Evolutionary conservation across 2,113 vertebrate genomes (phyloP).

Genomic region (Boulengeromyrus knoepffleri): DNA sequence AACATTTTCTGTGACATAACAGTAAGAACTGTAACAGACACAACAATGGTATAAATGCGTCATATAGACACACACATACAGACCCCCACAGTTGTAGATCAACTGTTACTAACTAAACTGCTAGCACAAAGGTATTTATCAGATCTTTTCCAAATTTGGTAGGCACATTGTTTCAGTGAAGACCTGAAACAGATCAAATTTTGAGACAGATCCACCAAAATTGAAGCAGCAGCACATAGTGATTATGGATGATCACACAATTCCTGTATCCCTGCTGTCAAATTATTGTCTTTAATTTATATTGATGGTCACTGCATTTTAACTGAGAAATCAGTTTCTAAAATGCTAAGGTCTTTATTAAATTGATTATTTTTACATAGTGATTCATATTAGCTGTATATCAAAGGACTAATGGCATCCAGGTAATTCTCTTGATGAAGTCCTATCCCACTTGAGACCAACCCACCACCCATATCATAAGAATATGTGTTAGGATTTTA

Average conservation of each 20-base stretch:
- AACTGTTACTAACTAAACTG: background rate
- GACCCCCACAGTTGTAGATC: background rate
- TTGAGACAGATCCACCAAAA: background rate
- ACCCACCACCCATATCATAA: background rate
- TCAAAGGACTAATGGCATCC: background rate
- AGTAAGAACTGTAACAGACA: background rate
- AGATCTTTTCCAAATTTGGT: background rate
- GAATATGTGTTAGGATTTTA: background rate
- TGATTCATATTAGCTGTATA: background rate
- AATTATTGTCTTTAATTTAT: background rate
- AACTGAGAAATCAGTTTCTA: background rate
- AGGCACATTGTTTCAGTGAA: background rate
- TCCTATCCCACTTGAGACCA: background rate
- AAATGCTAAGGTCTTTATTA: background rate
- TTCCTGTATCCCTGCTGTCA: background rate
- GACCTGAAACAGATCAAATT: background rate
- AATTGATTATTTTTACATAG: background rate
- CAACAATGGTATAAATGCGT: background rate
- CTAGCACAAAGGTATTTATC: background rate
- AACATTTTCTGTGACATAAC: background rate
- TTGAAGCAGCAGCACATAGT: background rate
- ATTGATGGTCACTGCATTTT: background rate
- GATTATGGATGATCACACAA: background rate
- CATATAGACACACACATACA: background rate
- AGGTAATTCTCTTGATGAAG: background rate